Percentiles rank a stretch among this genome's conserved stretches.
phyloP scores from a whole-genome alignment of 2,888 invertebrate genomes.

The Glaucopsyche alexis region DNA sequence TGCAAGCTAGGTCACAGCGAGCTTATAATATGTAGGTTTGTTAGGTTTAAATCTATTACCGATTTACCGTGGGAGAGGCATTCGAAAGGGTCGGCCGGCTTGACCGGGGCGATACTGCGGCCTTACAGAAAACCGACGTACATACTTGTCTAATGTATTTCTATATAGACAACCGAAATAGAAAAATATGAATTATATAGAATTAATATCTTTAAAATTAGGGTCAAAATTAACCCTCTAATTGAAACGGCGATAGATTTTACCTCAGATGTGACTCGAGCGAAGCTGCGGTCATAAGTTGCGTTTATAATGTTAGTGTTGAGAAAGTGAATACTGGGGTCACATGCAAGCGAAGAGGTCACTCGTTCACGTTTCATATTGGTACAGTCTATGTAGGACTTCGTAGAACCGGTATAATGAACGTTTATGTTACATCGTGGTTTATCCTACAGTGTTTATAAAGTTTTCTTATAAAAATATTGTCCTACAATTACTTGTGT shows the following conservation, averaged over 20 bases:
- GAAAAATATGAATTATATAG: too few species aligned
- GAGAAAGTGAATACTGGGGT: conserved; percentile 24
- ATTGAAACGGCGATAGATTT: too few species aligned
- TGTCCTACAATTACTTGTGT: background rate
- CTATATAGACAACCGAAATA: too few species aligned
- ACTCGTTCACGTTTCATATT: conserved; percentile 22
- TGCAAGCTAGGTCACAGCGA: background rate
- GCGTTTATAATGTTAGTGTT: conserved; percentile 11
- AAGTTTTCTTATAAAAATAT: background rate
- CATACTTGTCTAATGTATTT: too few species aligned
- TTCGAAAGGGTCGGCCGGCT: background rate
- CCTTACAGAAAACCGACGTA: too few species aligned
- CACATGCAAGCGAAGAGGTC: conserved; percentile 21
- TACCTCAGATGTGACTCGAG: too few species aligned
- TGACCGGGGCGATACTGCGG: too few species aligned
- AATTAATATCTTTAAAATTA: too few species aligned
- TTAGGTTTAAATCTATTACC: background rate
- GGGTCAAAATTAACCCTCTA: too few species aligned
- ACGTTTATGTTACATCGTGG: background rate
- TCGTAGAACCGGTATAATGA: background rate
- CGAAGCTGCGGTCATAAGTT: background rate
- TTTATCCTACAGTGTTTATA: background rate
- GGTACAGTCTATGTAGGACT: conserved; percentile 8
- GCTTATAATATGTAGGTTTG: background rate
- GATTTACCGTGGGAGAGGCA: conserved; percentile 3